Percentiles rank a stretch among this genome's conserved stretches.
These are phyloP conservation scores for Amyelois transitella DNA, from an alignment of 1,140 invertebrate species.

Conservation along the genomic window DNA sequence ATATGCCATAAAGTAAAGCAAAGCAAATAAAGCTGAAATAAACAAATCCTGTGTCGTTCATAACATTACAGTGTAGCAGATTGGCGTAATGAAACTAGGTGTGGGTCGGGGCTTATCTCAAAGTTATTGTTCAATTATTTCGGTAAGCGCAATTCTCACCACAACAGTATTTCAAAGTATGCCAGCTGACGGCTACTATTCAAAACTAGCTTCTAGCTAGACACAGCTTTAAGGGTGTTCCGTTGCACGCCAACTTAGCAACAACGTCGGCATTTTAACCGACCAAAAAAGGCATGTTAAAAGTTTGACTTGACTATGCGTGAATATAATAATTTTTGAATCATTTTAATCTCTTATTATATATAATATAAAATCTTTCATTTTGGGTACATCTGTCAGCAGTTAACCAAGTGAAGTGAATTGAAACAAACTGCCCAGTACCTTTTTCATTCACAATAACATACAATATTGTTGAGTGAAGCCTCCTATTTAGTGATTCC, in stretches of 20 bases:
- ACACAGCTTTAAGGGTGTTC: neutral
- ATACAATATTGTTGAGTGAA: no score
- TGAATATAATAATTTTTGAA: no score
- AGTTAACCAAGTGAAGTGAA: no score
- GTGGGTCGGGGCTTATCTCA: neutral
- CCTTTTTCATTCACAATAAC: no score
- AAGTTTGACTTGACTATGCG: no score
- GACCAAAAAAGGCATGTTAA: no score
- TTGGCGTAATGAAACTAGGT: neutral
- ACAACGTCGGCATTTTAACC: no score
- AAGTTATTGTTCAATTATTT: neutral
- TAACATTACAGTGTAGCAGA: neutral
- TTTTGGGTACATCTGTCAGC: no score
- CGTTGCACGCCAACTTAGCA: neutral
- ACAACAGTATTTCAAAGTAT: slow-evolving; percentile 25
- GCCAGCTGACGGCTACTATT: slow-evolving; percentile 34
- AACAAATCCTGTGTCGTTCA: neutral
- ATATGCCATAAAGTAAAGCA: neutral
- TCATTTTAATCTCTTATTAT: no score
- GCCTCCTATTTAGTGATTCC: no score
- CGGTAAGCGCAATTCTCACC: neutral
- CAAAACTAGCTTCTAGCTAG: neutral
- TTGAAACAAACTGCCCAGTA: no score
- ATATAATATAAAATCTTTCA: no score
- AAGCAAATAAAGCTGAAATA: neutral